Percentiles rank a stretch among this genome's conserved stretches.
These are phyloP conservation scores for Cenopis cana DNA, from an alignment of 2,888 invertebrate species.

Conservation along the genomic window DNA sequence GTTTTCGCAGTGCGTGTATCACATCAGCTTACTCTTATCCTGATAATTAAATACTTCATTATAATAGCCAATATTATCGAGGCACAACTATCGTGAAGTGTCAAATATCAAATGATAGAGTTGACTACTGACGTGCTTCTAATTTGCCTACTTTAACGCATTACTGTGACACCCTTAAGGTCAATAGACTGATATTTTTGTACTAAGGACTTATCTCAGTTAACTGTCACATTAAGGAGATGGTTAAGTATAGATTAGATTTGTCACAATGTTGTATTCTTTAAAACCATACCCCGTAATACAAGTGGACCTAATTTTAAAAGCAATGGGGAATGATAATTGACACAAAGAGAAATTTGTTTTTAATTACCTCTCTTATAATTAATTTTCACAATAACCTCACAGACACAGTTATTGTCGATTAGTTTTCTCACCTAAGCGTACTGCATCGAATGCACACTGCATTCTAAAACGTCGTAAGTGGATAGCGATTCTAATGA, in stretches of 20 bases:
- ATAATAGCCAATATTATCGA: neutral
- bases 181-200: neutral
- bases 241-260: too few species aligned
- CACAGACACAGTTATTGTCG: slow-evolving; percentile 32
- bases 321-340: too few species aligned
- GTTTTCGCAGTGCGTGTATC: neutral
- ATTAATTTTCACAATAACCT: slow-evolving; percentile 17
- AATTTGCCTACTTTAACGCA: neutral
- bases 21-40: neutral
- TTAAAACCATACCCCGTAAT: neutral
- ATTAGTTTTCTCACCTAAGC: slow-evolving; percentile 35
- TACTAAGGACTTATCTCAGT: too few species aligned
- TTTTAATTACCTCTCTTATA: neutral
- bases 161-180: too few species aligned
- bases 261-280: too few species aligned
- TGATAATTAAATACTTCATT: neutral
- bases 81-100: neutral
- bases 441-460: slow-evolving; percentile 20
- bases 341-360: neutral
- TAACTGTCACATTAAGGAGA: neutral
- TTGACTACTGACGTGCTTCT: neutral
- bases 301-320: too few species aligned
- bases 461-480: slow-evolving; percentile 15
- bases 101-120: neutral
- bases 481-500: neutral